These are phyloP conservation scores for Rhodeus uyekii DNA, from an alignment of 2,797 vertebrate genomes.

Conservation along the genomic window DNA sequence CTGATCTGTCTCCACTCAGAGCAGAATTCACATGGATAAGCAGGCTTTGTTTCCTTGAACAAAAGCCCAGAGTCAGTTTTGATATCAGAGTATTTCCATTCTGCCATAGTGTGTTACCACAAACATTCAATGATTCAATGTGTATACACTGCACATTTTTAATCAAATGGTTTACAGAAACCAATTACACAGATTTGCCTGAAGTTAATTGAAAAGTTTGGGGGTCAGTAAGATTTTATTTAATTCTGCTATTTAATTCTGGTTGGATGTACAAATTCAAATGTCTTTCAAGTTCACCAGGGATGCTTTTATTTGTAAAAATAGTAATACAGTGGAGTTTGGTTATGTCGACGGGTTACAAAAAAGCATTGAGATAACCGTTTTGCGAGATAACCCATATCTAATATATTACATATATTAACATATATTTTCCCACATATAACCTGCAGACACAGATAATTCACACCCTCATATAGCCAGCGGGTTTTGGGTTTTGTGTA, in stretches of 20 bases:
- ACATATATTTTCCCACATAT: too few relatives aligned
- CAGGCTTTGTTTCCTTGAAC: constrained; percentile 24
- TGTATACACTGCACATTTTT: background rate
- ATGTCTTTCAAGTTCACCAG: background rate
- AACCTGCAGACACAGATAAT: too few relatives aligned
- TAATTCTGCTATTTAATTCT: background rate
- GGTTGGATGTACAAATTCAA: too few relatives aligned
- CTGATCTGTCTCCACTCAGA: constrained; percentile 25
- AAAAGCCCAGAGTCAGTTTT: background rate
- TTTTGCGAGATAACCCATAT: too few relatives aligned
- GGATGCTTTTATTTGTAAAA: background rate
- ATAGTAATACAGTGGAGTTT: too few relatives aligned
- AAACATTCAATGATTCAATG: background rate
- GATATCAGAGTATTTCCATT: constrained; percentile 19
- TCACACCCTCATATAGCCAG: too few relatives aligned
- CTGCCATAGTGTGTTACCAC: background rate
- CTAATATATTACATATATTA: too few relatives aligned
- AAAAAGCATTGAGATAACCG: too few relatives aligned
- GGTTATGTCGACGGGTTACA: too few relatives aligned
- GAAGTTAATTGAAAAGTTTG: background rate
- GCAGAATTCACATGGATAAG: constrained; percentile 25
- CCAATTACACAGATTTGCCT: background rate
- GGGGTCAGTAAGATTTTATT: background rate
- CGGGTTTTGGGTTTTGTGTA: too few relatives aligned
- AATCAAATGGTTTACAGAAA: background rate